Percentiles rank a stretch among this genome's conserved stretches.
Evolutionary conservation across 2,888 invertebrate genomes (phyloP).

Genomic region (Hartigia nigra): DNA sequence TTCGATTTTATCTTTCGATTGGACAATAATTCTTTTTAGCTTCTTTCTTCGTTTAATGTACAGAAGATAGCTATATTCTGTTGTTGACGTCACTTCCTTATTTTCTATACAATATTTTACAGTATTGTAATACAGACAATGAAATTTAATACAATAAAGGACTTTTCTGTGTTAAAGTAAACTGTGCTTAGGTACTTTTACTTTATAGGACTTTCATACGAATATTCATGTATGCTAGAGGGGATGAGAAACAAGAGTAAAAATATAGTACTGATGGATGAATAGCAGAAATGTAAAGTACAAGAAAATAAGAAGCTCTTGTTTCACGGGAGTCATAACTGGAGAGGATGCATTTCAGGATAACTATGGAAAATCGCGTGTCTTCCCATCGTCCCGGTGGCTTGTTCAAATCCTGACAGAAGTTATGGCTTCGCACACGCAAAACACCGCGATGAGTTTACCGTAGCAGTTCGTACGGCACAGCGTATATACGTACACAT

Average conservation of each 20-base stretch:
- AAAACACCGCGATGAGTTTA: constrained; percentile 31
- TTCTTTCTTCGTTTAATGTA: not conserved
- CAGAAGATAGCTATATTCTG: not conserved
- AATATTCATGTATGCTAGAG: not conserved
- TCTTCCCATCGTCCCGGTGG: not conserved
- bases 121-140: not conserved
- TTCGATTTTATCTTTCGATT: not conserved
- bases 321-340: not conserved
- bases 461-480: constrained; percentile 24
- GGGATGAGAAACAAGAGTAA: not conserved
- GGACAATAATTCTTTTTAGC: not conserved
- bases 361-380: not conserved
- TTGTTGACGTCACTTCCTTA: not conserved
- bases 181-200: not conserved
- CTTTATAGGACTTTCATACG: not conserved
- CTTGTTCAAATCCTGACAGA: constrained; percentile 20
- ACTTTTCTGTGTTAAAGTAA: not conserved
- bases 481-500: not conserved
- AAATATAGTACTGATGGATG: not conserved
- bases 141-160: not conserved
- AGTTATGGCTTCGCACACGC: constrained; percentile 38
- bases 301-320: not conserved
- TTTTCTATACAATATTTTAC: not conserved
- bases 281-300: not conserved
- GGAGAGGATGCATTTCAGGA: not conserved